Conservation (phyloP, 2,113 vertebrate species). For the Equus quagga region DNA sequence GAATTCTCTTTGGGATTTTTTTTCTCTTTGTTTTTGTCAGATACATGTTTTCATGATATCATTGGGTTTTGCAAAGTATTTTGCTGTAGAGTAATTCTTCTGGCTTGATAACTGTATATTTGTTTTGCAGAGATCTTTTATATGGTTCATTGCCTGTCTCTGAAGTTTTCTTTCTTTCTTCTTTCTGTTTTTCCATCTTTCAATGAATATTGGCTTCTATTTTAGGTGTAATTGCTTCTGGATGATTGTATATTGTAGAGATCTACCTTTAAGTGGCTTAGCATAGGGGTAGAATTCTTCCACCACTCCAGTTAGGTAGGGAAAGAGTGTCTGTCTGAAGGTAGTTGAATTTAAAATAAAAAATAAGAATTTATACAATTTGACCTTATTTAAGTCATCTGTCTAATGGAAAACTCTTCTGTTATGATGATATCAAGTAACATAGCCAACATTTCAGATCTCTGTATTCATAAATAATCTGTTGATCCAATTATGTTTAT, state of each 20-base stretch:
- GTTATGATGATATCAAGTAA: slow-evolving; percentile 15
- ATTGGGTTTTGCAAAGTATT: not conserved
- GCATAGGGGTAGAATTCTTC: not conserved
- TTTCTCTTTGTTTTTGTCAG: not conserved
- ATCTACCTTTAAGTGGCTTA: not conserved
- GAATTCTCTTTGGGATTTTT: not conserved
- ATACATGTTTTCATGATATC: not conserved
- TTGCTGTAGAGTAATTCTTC: not conserved
- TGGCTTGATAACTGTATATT: not conserved
- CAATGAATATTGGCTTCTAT: not conserved
- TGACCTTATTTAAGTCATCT: slow-evolving; percentile 31
- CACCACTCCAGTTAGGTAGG: not conserved
- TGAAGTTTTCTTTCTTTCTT: not conserved
- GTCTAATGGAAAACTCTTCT: not conserved
- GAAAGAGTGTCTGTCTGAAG: not conserved
- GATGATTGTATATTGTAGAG: not conserved
- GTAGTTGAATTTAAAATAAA: not conserved
- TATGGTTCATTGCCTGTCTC: not conserved
- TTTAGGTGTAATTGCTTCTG: slow-evolving; percentile 34
- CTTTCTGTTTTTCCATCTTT: not conserved
- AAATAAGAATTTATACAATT: slow-evolving; percentile 24
- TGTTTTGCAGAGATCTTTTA: not conserved
- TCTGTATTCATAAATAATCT: not conserved
- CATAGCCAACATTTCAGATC: slow-evolving; percentile 5
- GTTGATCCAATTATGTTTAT: not conserved